Conservation (phyloP, 2,797 vertebrate species). For the Notoglanidium macrostoma region DNA sequence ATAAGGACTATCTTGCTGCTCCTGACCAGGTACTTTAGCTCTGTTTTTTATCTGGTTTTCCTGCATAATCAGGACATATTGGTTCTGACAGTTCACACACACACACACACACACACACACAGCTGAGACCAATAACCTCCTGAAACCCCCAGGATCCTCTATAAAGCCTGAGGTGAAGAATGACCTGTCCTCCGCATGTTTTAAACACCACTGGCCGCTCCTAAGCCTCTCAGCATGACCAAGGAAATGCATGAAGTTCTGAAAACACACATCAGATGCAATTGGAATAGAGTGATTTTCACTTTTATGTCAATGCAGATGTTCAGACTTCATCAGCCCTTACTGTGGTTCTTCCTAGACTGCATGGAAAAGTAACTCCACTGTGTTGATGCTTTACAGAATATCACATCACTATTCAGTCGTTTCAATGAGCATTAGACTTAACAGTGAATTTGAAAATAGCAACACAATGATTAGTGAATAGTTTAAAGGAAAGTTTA, state of each 20-base stretch:
- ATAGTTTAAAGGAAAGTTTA: neutral
- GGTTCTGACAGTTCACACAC: neutral
- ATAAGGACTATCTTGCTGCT: neutral
- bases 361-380: neutral
- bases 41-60: neutral
- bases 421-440: neutral
- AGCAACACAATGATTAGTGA: neutral
- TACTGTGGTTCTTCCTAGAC: neutral
- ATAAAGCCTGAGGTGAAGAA: conserved; percentile 7
- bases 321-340: neutral
- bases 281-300: conserved; percentile 11
- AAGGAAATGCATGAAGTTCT: conserved; percentile 7
- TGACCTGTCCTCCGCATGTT: conserved; percentile 30
- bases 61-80: neutral
- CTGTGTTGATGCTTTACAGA: neutral
- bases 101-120: conserved; percentile 2
- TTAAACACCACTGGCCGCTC: conserved; percentile 32
- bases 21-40: neutral
- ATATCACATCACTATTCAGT: neutral
- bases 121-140: conserved; percentile 28
- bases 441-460: neutral
- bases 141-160: conserved; percentile 8
- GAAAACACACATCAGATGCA: conserved; percentile 22
- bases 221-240: conserved; percentile 13
- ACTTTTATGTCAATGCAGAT: conserved; percentile 15